Percentiles rank a stretch among this genome's conserved stretches.
phyloP scores from a whole-genome alignment of 1,140 invertebrate genomes.

The Drosophila sturtevanti region DNA sequence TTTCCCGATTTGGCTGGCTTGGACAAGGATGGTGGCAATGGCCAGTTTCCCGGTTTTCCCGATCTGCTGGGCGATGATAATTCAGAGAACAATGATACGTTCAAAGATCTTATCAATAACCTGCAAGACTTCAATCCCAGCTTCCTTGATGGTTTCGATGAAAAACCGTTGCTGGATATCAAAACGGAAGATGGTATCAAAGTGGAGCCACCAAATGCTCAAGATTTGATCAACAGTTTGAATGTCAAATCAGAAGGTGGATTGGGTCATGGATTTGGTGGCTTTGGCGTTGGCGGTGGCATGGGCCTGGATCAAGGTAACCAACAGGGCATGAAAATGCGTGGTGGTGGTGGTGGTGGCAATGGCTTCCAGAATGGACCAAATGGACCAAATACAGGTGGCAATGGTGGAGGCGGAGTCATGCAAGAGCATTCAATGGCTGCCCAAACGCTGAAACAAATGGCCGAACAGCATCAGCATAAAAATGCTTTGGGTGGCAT shows the following conservation, averaged over 20 bases:
- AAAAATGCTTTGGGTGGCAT: conserved; percentile 87
- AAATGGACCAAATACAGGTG: conserved; percentile 43
- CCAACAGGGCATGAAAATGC: conserved; percentile 60
- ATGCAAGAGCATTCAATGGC: conserved; percentile 91
- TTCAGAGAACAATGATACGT: conserved; percentile 90
- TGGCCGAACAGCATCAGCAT: conserved; percentile 98
- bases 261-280: conserved; percentile 59
- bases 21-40: conserved; percentile 90
- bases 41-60: conserved; percentile 90
- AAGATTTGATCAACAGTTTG: conserved; percentile 78
- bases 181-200: conserved; percentile 84
- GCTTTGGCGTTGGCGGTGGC: conserved; percentile 48
- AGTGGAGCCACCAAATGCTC: conserved; percentile 84
- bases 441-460: conserved; percentile 96
- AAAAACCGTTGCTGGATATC: conserved; percentile 85
- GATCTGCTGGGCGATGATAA: conserved; percentile 92
- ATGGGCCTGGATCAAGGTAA: conserved; percentile 45
- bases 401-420: conserved; percentile 44
- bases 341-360: conserved; percentile 33
- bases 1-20: conserved; percentile 91
- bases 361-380: conserved; percentile 58
- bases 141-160: conserved; percentile 92
- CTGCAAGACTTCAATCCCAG: conserved; percentile 92
- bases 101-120: conserved; percentile 94
- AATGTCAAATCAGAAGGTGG: conserved; percentile 77